Conservation (phyloP, 2,888 invertebrate genomes). For the Mactromeris polynyma region DNA sequence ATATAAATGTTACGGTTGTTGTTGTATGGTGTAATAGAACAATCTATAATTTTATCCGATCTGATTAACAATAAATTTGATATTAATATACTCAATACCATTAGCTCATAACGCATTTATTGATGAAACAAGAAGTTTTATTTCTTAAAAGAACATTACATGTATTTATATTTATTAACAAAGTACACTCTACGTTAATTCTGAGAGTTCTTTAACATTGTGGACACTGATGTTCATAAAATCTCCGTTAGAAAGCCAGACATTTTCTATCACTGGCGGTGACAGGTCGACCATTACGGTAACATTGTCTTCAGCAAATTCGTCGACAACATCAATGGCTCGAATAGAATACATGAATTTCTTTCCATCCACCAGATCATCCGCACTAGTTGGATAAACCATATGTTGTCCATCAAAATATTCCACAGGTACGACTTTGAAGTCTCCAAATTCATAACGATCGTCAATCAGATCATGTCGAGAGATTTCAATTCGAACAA, state of each 20-base stretch:
- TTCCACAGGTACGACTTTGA: constrained; percentile 23
- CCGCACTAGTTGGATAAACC: constrained; percentile 7
- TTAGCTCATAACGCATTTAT: too few species aligned
- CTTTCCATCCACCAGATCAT: constrained; percentile 60
- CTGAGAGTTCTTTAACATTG: constrained; percentile 59
- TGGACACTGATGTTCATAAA: constrained; percentile 70
- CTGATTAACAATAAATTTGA: too few species aligned
- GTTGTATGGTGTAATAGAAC: too few species aligned
- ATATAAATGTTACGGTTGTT: too few species aligned
- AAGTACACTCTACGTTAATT: constrained; percentile 59
- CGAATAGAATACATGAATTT: constrained; percentile 53
- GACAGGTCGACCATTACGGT: constrained; percentile 63
- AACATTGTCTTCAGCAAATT: constrained; percentile 59
- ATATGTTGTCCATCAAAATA: constrained; percentile 44
- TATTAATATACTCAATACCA: too few species aligned
- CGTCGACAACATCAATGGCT: constrained; percentile 61
- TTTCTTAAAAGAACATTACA: too few species aligned
- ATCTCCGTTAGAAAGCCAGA: constrained; percentile 71
- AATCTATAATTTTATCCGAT: too few species aligned
- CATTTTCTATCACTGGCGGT: constrained; percentile 63
- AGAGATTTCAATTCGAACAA: constrained; percentile 14
- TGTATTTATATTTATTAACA: background rate
- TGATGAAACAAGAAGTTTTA: too few species aligned
- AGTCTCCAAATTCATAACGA: background rate
- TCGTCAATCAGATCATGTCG: background rate